A percentile compares a stretch with the other conserved stretches of the same genome.
These are phyloP conservation scores for Galeopterus variegatus DNA, from an alignment of 2,113 vertebrate species.

Conservation along the genomic window DNA sequence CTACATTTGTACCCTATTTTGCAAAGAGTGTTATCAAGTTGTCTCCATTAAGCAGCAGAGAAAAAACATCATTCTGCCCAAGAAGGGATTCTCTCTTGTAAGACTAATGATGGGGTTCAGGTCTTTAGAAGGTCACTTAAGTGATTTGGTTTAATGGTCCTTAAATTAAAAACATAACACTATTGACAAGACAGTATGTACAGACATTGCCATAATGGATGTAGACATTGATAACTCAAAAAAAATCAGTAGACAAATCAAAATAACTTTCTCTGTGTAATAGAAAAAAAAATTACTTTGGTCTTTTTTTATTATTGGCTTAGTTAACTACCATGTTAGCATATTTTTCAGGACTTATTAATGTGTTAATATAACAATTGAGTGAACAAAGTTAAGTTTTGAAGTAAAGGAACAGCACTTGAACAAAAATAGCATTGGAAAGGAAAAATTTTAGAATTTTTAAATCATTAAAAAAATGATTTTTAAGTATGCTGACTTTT, in stretches of 20 bases:
- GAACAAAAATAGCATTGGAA: neutral
- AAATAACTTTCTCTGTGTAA: constrained; percentile 10
- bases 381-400: neutral
- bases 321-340: neutral
- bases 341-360: neutral
- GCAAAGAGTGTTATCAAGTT: constrained; percentile 84
- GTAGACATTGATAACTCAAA: neutral
- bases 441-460: neutral
- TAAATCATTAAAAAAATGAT: constrained; percentile 35
- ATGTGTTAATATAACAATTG: neutral
- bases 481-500: neutral
- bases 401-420: neutral
- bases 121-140: constrained; percentile 77
- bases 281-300: neutral
- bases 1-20: constrained; percentile 69
- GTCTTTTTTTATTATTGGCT: neutral
- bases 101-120: constrained; percentile 78
- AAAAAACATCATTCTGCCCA: constrained; percentile 77
- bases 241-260: neutral
- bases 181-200: constrained; percentile 39
- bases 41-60: constrained; percentile 77
- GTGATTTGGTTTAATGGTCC: constrained; percentile 72
- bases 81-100: constrained; percentile 68
- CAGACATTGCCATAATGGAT: neutral
- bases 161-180: constrained; percentile 73